Conservation (phyloP, 2,888 invertebrate species). For the Didymodactylos carnosus region DNA sequence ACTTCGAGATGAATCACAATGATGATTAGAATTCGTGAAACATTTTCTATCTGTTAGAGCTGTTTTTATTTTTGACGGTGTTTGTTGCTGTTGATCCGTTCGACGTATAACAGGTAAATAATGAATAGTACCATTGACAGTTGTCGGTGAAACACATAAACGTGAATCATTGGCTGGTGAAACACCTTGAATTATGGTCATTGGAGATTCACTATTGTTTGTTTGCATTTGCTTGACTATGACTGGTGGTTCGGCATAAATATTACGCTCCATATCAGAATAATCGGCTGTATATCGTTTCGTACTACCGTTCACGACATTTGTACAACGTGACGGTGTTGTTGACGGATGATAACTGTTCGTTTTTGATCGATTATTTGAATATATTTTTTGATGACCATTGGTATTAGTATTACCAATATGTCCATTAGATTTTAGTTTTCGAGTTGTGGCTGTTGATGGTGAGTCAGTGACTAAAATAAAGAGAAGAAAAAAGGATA, state of each 20-base stretch:
- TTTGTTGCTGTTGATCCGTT: too few relatives aligned
- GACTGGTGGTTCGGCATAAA: background rate
- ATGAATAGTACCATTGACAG: background rate
- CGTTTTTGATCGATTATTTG: background rate
- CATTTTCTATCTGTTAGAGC: background rate
- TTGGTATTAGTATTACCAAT: background rate
- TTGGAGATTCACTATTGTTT: too few relatives aligned
- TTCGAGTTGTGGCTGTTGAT: background rate
- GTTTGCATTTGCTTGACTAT: too few relatives aligned
- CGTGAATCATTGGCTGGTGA: too few relatives aligned
- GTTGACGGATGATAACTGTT: too few relatives aligned
- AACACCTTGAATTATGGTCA: too few relatives aligned
- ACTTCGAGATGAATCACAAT: background rate
- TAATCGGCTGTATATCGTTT: background rate
- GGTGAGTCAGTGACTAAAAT: background rate
- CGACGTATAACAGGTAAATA: background rate
- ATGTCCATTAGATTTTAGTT: background rate
- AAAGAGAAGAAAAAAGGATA: too few relatives aligned
- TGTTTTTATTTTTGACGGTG: background rate
- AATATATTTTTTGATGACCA: background rate
- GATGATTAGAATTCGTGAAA: background rate
- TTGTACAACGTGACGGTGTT: too few relatives aligned
- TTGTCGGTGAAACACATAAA: too few relatives aligned
- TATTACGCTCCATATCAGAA: background rate
- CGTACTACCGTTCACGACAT: too few relatives aligned